Conservation (phyloP, 2,888 invertebrate species). For the Drosophila demipolita region DNA sequence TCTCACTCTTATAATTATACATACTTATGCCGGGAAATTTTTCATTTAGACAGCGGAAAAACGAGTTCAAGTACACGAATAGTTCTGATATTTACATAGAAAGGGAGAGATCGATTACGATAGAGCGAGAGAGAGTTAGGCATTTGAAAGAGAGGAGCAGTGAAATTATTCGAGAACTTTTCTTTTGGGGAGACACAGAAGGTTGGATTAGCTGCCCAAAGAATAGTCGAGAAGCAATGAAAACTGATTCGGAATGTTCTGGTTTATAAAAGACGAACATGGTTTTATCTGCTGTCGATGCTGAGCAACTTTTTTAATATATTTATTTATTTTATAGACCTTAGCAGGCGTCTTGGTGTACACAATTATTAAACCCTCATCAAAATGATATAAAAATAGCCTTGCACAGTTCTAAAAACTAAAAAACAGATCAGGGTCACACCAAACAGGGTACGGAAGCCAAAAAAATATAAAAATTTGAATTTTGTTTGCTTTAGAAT, state of each 20-base stretch:
- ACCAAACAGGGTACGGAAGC: not conserved
- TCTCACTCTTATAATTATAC: slow-evolving; percentile 24
- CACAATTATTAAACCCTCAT: not conserved
- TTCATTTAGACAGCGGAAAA: slow-evolving; percentile 38
- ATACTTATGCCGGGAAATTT: slow-evolving; percentile 24
- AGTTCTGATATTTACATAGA: slow-evolving; percentile 24
- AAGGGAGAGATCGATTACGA: slow-evolving; percentile 12
- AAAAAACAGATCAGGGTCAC: slow-evolving; percentile 49
- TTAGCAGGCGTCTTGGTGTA: not conserved
- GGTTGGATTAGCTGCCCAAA: slow-evolving; percentile 1
- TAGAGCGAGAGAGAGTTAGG: slow-evolving; percentile 14
- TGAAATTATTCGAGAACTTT: slow-evolving; percentile 1
- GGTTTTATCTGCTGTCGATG: not conserved
- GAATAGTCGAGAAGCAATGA: not conserved
- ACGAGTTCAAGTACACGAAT: slow-evolving; percentile 62
- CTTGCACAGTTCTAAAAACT: slow-evolving; percentile 36
- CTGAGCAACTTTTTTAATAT: not conserved
- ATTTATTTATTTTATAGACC: not conserved
- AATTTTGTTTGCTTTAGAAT: slow-evolving; percentile 42
- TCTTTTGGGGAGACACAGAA: slow-evolving; percentile 1
- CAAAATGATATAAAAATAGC: slow-evolving; percentile 15
- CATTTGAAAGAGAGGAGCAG: slow-evolving; percentile 11
- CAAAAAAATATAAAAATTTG: not conserved
- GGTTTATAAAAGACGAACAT: not conserved
- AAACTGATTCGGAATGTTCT: not conserved